Evolutionary conservation across 1,140 invertebrate genomes (phyloP).

Genomic region (Neocloeon triangulifer): DNA sequence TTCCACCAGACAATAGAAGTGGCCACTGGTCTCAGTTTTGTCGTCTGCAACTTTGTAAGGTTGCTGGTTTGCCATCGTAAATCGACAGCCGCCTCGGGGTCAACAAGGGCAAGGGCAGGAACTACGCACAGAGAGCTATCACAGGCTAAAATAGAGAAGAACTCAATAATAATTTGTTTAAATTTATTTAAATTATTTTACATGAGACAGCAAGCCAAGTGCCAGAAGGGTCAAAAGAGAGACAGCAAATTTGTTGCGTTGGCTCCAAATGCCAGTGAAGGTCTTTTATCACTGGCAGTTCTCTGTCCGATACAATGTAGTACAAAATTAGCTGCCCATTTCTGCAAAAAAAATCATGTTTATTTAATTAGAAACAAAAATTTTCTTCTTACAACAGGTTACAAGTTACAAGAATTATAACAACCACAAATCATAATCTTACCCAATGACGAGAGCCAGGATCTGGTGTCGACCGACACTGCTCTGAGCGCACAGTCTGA

Average conservation of each 20-base stretch:
- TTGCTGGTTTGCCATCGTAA: constrained; percentile 29
- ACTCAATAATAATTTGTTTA: constrained; percentile 2
- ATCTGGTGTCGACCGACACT: constrained; percentile 16
- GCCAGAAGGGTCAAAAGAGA: constrained; percentile 45
- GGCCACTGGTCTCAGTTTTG: no score
- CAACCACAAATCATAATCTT: constrained; percentile 2
- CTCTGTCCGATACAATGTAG: constrained; percentile 14
- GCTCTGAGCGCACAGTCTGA: constrained; percentile 15
- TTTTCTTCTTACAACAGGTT: no score
- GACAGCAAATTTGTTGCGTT: constrained; percentile 30
- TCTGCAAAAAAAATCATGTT: constrained; percentile 3
- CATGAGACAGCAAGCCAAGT: constrained; percentile 39
- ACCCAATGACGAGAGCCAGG: constrained; percentile 17
- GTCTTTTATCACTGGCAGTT: constrained; percentile 30
- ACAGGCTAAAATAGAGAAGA: constrained; percentile 10
- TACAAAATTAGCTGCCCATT: constrained; percentile 17
- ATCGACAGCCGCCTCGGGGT: constrained; percentile 23
- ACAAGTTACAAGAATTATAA: no score
- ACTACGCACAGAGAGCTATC: constrained; percentile 35
- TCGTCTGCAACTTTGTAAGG: constrained; percentile 17
- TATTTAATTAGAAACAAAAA: background rate
- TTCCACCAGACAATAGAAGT: constrained; percentile 45
- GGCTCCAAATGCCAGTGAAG: constrained; percentile 38
- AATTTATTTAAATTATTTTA: constrained; percentile 17
- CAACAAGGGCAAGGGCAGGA: constrained; percentile 29